Base-by-base conservation (phyloP, 2,797 vertebrate genomes). In the Muscicapa comitata region DNA sequence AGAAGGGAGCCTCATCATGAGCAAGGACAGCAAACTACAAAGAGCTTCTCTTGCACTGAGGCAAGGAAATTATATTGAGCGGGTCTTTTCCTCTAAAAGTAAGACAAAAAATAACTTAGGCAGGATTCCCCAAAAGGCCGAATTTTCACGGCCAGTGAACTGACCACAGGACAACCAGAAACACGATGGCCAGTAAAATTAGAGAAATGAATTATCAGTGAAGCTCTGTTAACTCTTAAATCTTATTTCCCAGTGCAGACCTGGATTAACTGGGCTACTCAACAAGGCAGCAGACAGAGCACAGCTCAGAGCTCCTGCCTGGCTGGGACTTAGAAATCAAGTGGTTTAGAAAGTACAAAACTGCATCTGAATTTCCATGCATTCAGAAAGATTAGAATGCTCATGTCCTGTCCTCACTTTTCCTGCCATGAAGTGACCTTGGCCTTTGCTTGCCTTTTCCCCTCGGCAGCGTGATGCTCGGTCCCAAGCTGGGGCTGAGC, bases 381-480 rank as follows among this genome's bases (percentile, higher is more conserved):
- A n/a, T 37, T 48, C 59, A 93, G 75, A 40, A 85, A 42, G 31
- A 73, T 59, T 25, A 19, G 29, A 75, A 45, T 9, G 61, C 71
- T 75, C n/a, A 9, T 10, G 13, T 29, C 25, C 10, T 68, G 72
- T 50, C 51, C 66, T 71, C 2, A 2, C 35, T 82, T 88, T 55
- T n/a, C 51, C 2, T 47, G 76, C 77, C 51, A 54, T 29, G 18
- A 29, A 80, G 38, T 20, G 48, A 65, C 37, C 81, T 63, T 28
- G 45, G 47, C 17, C 31, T 37, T 35, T 50, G 12, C 57, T 18
- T 50, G 53, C 37, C 53, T 35, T 45, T 9, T 10, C 12, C 71
- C 37, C 66, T 11, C 0, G 0, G 57, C 9, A 62, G 62, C 0
- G 0, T 1, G n/a, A 26, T 7, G 31, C 0, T 0, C 25, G 20